A percentile compares a stretch with the other conserved stretches of the same genome.
Evolutionary conservation across 2,888 invertebrate species (phyloP).

Genomic region (Mylabris sibirica): DNA sequence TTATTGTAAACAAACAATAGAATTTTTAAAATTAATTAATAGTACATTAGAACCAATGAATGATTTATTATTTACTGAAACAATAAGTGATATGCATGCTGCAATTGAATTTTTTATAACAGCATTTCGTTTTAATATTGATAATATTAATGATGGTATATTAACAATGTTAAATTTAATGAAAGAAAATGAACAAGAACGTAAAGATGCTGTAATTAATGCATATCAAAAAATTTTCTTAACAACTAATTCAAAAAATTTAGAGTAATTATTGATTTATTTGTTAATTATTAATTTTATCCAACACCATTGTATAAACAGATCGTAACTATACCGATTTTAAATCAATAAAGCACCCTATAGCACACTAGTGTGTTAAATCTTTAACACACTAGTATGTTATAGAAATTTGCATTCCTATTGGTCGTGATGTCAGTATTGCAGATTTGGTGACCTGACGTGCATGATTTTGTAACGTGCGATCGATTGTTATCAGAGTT

Average conservation of each 20-base stretch:
- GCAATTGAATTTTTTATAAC: slow-evolving; percentile 88
- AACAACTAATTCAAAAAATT: slow-evolving; percentile 63
- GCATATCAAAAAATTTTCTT: slow-evolving; percentile 80
- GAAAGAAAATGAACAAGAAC: slow-evolving; percentile 79
- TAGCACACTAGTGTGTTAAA: no score
- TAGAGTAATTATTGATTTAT: slow-evolving; percentile 56
- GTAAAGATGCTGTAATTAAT: slow-evolving; percentile 77
- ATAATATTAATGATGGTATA: slow-evolving; percentile 75
- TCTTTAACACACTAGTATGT: no score
- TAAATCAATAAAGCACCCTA: no score
- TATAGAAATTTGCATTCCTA: no score
- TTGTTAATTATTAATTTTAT: no score
- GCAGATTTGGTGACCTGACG: no score
- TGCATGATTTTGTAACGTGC: no score
- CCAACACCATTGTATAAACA: no score
- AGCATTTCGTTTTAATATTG: slow-evolving; percentile 80
- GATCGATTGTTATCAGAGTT: no score
- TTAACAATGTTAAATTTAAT: slow-evolving; percentile 79
- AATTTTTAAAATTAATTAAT: slow-evolving; percentile 56
- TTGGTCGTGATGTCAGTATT: no score
- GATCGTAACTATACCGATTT: no score
- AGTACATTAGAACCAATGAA: slow-evolving; percentile 71
- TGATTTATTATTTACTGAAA: slow-evolving; percentile 75
- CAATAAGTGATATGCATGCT: slow-evolving; percentile 83
- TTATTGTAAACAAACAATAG: slow-evolving; percentile 69